These are phyloP conservation scores for Peromyscus melanophrys DNA, from an alignment of 2,797 vertebrate genomes.

Conservation along the genomic window DNA sequence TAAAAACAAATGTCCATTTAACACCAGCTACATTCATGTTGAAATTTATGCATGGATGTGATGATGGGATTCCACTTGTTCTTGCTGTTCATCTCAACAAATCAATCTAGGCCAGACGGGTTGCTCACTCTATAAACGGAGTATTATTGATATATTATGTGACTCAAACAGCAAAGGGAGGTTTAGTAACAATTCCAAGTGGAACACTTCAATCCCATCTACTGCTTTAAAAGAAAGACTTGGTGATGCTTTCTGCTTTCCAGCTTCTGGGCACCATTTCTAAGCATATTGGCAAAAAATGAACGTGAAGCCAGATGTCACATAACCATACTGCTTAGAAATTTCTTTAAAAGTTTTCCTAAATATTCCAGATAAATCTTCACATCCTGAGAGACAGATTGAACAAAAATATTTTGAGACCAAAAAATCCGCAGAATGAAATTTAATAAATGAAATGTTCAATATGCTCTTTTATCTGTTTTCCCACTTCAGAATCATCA, in stretches of 20 bases:
- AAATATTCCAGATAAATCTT: constrained; percentile 43
- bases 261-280: constrained; percentile 26
- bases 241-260: constrained; percentile 49
- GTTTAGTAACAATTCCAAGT: constrained; percentile 51
- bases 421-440: constrained; percentile 31
- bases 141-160: constrained; percentile 78
- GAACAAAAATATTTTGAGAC: constrained; percentile 64
- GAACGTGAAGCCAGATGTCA: constrained; percentile 74
- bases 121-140: constrained; percentile 81
- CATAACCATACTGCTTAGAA: constrained; percentile 37
- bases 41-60: constrained; percentile 86
- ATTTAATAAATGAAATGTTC: constrained; percentile 47
- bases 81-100: constrained; percentile 82
- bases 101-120: constrained; percentile 86
- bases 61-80: constrained; percentile 84
- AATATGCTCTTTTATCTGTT: background rate
- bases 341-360: constrained; percentile 65
- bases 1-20: constrained; percentile 89
- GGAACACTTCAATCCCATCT: constrained; percentile 65
- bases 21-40: constrained; percentile 87
- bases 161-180: constrained; percentile 73
- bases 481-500: constrained; percentile 3
- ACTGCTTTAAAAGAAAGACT: constrained; percentile 42
- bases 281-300: constrained; percentile 76
- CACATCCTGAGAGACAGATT: constrained; percentile 18